These are phyloP conservation scores for Heliconius himera DNA, from an alignment of 1,140 invertebrate genomes.

Conservation along the genomic window DNA sequence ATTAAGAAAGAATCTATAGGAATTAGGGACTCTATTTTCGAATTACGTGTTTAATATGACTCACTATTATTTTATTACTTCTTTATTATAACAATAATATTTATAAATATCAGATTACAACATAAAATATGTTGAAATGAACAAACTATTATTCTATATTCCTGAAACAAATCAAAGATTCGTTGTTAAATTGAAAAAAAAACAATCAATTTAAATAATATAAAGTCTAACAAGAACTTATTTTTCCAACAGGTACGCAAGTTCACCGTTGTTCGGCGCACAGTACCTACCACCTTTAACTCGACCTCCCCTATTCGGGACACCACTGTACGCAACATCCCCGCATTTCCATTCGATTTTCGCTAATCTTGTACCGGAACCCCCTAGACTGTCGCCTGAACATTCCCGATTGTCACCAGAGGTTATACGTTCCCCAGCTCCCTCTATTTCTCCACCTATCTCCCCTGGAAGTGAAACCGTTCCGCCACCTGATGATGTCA, in stretches of 20 bases:
- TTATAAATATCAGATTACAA: no score
- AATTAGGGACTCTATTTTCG: no score
- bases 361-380: conserved; percentile 88
- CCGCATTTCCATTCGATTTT: conserved; percentile 93
- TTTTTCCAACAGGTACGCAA: conserved; percentile 65
- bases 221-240: background rate
- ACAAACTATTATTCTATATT: no score
- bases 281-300: conserved; percentile 84
- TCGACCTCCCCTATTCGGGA: conserved; percentile 85
- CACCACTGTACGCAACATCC: conserved; percentile 84
- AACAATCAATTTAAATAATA: no score
- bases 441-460: conserved; percentile 82
- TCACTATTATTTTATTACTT: no score
- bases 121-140: no score
- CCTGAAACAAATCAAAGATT: no score
- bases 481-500: conserved; percentile 84
- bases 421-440: conserved; percentile 56
- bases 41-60: no score
- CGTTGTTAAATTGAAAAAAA: no score
- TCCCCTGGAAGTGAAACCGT: conserved; percentile 73
- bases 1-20: no score
- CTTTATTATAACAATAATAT: no score
- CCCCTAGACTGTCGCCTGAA: conserved; percentile 67
- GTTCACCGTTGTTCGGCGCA: conserved; percentile 69
- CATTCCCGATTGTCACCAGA: conserved; percentile 56